phyloP scores from a whole-genome alignment of 64 coral and sea anemone genomes.

The Pocillopora damicornis region DNA sequence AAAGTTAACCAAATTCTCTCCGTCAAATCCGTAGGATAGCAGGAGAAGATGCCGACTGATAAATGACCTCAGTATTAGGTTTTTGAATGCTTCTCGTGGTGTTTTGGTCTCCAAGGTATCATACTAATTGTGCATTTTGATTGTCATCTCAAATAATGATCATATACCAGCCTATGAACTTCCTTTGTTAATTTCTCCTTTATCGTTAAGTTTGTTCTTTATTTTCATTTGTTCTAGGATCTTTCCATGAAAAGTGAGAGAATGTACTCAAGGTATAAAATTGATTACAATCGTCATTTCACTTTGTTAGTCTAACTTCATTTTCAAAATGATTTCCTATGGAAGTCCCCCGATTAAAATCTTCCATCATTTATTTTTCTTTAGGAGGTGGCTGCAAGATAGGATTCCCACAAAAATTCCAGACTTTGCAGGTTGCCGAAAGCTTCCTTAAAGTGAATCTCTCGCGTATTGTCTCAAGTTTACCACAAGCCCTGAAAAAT shows the following conservation, averaged over 20 bases:
- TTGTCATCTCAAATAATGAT: too few species aligned
- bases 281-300: background rate
- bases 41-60: too few species aligned
- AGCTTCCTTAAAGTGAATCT: background rate
- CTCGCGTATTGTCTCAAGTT: background rate
- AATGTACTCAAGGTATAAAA: constrained; percentile 12
- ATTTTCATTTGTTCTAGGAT: constrained; percentile 4
- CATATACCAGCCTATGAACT: background rate
- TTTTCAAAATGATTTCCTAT: background rate
- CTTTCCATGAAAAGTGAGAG: background rate
- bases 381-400: constrained; percentile 6
- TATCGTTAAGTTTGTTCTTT: background rate
- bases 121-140: too few species aligned
- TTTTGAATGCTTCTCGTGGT: background rate
- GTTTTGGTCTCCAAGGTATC: background rate
- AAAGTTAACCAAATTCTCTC: too few species aligned
- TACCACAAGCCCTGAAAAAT: too few species aligned
- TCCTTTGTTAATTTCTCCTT: background rate
- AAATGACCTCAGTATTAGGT: too few species aligned
- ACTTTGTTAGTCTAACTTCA: background rate
- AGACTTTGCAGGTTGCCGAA: background rate
- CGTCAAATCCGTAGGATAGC: too few species aligned
- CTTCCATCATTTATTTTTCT: background rate
- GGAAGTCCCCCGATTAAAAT: too few species aligned
- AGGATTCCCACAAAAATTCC: constrained; percentile 26